Percentiles rank a stretch among this genome's conserved stretches.
Evolutionary conservation across 2,888 invertebrate genomes (phyloP).

Genomic region (Nesidiocoris tenuis): DNA sequence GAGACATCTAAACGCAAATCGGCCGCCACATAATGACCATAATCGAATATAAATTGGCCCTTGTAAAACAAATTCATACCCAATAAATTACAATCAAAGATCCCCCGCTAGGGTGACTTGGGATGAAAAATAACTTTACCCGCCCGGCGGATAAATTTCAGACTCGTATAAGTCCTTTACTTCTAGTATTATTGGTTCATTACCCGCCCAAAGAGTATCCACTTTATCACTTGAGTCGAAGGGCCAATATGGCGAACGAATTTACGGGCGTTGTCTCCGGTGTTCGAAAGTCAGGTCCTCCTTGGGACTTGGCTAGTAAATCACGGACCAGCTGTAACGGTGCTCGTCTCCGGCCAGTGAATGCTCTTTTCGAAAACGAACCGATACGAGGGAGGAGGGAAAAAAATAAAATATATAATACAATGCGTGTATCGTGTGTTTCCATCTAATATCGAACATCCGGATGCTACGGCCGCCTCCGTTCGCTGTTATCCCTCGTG

Average conservation of each 20-base stretch:
- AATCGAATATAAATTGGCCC: conserved; percentile 7
- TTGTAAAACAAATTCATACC: not conserved
- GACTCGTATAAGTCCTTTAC: not conserved
- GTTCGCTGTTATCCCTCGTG: not conserved
- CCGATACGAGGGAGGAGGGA: not conserved
- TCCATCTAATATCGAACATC: not conserved
- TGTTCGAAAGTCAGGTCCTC: not conserved
- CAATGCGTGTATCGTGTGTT: not conserved
- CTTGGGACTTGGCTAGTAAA: not conserved
- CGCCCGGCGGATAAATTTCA: not conserved
- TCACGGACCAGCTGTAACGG: not conserved
- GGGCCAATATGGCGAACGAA: not conserved
- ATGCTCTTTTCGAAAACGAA: not conserved
- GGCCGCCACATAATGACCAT: conserved; percentile 3
- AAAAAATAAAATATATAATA: not conserved
- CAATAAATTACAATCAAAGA: not conserved
- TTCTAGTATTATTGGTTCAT: not conserved
- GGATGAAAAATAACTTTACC: not conserved
- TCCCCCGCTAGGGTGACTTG: not conserved
- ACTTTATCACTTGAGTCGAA: not conserved
- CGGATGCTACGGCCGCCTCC: not conserved
- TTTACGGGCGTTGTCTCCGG: not conserved
- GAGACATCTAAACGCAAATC: conserved; percentile 9
- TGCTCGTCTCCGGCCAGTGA: not conserved
- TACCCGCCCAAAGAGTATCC: not conserved